Base-by-base conservation (phyloP, 1,140 invertebrate genomes). In the Bombus soroeensis region DNA sequence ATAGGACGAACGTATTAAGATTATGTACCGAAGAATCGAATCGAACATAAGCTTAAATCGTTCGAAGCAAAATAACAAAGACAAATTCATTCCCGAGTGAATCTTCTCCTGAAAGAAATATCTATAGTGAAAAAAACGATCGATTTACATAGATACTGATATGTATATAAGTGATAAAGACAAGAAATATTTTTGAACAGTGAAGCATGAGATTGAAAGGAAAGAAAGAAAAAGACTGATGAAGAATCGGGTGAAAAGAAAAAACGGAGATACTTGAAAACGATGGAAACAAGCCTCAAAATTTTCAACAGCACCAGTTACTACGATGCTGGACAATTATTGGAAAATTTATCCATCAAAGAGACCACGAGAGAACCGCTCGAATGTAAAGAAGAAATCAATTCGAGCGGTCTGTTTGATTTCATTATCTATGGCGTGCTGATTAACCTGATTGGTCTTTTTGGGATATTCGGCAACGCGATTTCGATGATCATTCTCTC, bases 401-500 rank as follows among this genome's bases (percentile, higher is more conserved):
- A 95, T 88, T 93, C 93, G 71, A 95, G 95, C 85, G 95, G 96
- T 68, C 93, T 97, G 79, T 97, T 98, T 87, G 97, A 98, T 87
- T 98, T 99, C 95, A 96, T 98, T 92, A 96, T 97, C 43, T 98
- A 97, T 93, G 98, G 98, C 32, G 96, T 99, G 68, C 94, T 98
- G 68, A 96, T 99, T 25, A 98, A 98, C 92, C 93, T 97, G 25
- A 96, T 99, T 28, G 98, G 98, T 74, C 91, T 97, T 1, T 97
- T 98, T 43, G 98, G 99, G 0, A 97, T 99, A 53, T 95, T 99
- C 3, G 98, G 98, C 78, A 99, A 99, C 94, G 96, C 97, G 39
- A 97, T 99, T 32, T 98, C 98, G 1, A 98, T 99, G 95, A 97
- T 98, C 37, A 98, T 99, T 47, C 95, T 99, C 15, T 98, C 97